These are phyloP conservation scores for Morelia viridis DNA, from an alignment of 2,797 vertebrate genomes.

Conservation along the genomic window DNA sequence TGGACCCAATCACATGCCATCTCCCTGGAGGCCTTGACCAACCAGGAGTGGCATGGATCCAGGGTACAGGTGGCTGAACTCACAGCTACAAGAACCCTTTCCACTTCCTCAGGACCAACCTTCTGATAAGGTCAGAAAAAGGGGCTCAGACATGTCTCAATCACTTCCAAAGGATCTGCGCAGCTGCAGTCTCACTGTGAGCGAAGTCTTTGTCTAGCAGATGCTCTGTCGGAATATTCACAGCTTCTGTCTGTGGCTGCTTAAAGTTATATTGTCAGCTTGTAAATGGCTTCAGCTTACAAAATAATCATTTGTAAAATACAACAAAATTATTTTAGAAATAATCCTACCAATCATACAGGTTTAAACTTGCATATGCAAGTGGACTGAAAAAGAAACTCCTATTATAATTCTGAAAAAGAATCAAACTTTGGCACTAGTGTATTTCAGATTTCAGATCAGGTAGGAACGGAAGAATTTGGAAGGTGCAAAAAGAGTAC, in stretches of 20 bases:
- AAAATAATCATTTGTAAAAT: background rate
- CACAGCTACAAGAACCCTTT: background rate
- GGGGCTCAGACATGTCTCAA: background rate
- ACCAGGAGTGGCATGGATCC: background rate
- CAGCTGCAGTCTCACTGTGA: background rate
- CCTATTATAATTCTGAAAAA: background rate
- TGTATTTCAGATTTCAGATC: background rate
- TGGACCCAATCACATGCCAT: background rate
- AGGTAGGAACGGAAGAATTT: background rate
- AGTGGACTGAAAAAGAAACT: background rate
- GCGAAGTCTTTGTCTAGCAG: background rate
- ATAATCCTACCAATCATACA: background rate
- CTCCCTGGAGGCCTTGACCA: background rate
- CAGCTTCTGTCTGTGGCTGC: background rate
- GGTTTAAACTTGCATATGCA: background rate
- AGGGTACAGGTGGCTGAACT: background rate
- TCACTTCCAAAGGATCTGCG: background rate
- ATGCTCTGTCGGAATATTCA: background rate
- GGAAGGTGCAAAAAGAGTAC: background rate
- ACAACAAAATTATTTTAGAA: background rate
- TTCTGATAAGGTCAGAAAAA: background rate
- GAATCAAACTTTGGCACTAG: background rate
- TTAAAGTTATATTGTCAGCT: background rate
- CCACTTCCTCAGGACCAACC: background rate
- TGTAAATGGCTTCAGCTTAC: background rate